Evolutionary conservation across 1,140 invertebrate species (phyloP), one percentile per base, ranked within the genome.

Genomic region (Bombus superbus): DNA sequence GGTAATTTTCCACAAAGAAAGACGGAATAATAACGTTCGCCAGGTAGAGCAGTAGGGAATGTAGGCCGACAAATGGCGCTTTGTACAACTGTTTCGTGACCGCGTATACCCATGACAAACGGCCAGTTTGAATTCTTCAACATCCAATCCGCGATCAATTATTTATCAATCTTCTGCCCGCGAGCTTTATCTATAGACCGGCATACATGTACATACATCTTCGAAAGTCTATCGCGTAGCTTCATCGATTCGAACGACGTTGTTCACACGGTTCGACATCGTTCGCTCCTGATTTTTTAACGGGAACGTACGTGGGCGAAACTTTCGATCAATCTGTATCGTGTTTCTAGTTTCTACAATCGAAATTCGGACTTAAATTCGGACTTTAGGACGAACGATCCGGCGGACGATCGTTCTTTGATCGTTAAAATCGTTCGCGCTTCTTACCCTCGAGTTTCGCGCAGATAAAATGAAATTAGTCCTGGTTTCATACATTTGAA

Each of bases 61-160:
- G 81, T 90, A 90, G 89, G 89, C 78, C 89, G 78, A 66, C 64
- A 79, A 89, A 85, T 90, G 88, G 66, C 89, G 78, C 57, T 86
- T 85, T 57, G 68, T 75, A 86, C 77, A 69, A 57, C 69, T 40
- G 72, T 62, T 82, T 76, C 79, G 64, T 44, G 80, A 38, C 71
- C 88, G 80, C 59, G 44, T 76, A 76, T 62, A 81, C 73, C 84
- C 76, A 77, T 62, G 81, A 35, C 73, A 69, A 78, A 89, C 72
- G 62, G 25, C 13, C 28, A 62, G 59, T n/a, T 87, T 90, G 87
- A 89, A 90, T 90, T 90, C 86, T 90, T 89, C 85, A 90, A 77
- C 89, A 84, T 77, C 89, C 88, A 80, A 90, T 62, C 59, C 59
- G 10, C 59, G 28, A 62, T 90, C 86, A 88, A 89, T 90, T 89